Base-by-base conservation (phyloP, 2,888 invertebrate species). In the Dexiosoma caninum region DNA sequence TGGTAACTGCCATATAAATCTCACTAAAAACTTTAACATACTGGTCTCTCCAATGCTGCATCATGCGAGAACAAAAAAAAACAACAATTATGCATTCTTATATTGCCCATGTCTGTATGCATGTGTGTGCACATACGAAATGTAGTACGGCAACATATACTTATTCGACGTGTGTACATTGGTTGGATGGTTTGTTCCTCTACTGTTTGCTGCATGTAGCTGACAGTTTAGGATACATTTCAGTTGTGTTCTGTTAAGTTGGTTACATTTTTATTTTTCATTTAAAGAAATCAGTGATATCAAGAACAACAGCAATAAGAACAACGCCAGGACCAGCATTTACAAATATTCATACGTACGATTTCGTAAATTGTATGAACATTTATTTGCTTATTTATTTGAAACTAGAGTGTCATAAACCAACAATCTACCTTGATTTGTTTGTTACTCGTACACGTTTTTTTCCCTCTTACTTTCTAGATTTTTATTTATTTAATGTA, bases 1-100 rank as follows among this genome's bases (percentile, higher is more conserved):
- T 84, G 85, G 81, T 86, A 86, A 86, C 85, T 83, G 82, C 78
- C 83, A 72, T 74, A 84, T 84, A 84, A 85, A 85, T 85, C 82
- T 81, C 82, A 49, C 77, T 71, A 70, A 81, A 64, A 79, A 81
- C 74, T 70, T 77, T 67, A 30, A 57, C 66, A 42, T 66, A 59
- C 51, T 51, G 49, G 57, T 32, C 49, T 64, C 55, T 62, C 14
- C 62, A 74, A 64, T 69, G 49, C 66, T 71, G 37, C 55, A 64
- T 23, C 44, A 53, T 23, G 16, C 19, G 6, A 69, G 14, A 51
- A 60, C 40, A 53, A 35, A n/a, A n/a, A n/a, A n/a, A 32, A 8
- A 14, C 40, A 62, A 62, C 42, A 51, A 27, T 27, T 12, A 12
- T 21, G 7, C 44, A 44, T 30, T 46, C 12, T 1, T n/a, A n/a